Conservation (phyloP, 2,888 invertebrate species). For the Polydrusus tereticollis region DNA sequence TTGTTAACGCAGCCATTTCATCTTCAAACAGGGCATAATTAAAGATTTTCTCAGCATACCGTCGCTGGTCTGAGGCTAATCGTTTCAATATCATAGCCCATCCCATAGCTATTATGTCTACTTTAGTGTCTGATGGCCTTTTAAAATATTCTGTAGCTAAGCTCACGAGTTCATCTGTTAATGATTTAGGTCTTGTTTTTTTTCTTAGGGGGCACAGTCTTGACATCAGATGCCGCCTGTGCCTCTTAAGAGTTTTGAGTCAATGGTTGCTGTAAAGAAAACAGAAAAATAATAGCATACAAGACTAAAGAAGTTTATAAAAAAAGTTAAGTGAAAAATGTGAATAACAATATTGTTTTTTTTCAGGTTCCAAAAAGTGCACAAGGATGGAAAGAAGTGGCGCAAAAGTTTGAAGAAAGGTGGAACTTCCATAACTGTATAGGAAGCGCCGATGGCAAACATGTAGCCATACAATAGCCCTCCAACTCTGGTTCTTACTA, state of each 20-base stretch:
- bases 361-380: neutral
- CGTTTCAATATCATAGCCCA: slow-evolving; percentile 19
- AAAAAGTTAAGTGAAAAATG: neutral
- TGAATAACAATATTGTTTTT: neutral
- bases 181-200: neutral
- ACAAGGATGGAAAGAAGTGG: neutral
- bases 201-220: neutral
- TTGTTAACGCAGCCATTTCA: slow-evolving; percentile 7
- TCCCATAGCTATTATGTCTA: neutral
- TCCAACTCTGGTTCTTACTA: slow-evolving; percentile 24
- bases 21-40: slow-evolving; percentile 24
- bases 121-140: neutral
- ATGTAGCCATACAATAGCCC: slow-evolving; percentile 29
- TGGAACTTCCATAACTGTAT: slow-evolving; percentile 37
- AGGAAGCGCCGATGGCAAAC: slow-evolving; percentile 47
- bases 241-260: neutral
- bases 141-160: neutral
- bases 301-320: neutral
- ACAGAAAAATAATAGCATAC: neutral
- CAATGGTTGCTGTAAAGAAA: neutral
- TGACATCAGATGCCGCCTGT: neutral
- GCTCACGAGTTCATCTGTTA: neutral
- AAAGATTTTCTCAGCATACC: slow-evolving; percentile 20
- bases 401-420: slow-evolving; percentile 11
- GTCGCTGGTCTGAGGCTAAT: slow-evolving; percentile 16